Evolutionary conservation across 2,113 vertebrate species (phyloP).

Genomic region (Phyllostomus discolor): DNA sequence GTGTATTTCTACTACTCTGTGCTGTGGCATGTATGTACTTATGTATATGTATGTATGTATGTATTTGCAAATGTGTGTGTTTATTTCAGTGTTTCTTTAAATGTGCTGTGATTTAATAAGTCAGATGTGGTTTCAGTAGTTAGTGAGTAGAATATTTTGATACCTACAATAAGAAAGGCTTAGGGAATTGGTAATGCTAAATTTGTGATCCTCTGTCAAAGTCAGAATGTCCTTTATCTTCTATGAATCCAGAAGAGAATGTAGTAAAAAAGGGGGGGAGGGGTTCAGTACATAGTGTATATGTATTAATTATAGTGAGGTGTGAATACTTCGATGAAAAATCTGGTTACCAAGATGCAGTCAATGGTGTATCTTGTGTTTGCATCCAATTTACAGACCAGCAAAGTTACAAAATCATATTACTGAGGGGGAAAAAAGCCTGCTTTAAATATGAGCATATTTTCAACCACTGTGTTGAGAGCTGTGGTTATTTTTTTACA

Average conservation of each 20-base stretch:
- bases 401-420: not conserved
- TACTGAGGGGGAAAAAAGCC: not conserved
- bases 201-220: not conserved
- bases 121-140: constrained; percentile 1
- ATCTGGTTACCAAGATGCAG: not conserved
- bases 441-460: not conserved
- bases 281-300: not conserved
- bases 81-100: not conserved
- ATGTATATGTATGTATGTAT: not conserved
- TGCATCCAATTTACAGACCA: not conserved
- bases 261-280: not conserved
- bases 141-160: not conserved
- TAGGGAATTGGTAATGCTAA: constrained; percentile 15
- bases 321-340: not conserved
- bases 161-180: constrained; percentile 1
- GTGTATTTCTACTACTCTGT: not conserved
- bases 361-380: not conserved
- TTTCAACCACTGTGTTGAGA: not conserved
- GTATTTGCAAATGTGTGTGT: not conserved
- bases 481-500: constrained; percentile 4
- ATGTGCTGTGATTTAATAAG: not conserved
- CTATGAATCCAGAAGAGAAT: not conserved
- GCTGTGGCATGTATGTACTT: not conserved
- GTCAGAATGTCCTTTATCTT: not conserved
- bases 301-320: not conserved